Evolutionary conservation across 2,113 vertebrate species (phyloP).

Genomic region (Macroglossus sobrinus): DNA sequence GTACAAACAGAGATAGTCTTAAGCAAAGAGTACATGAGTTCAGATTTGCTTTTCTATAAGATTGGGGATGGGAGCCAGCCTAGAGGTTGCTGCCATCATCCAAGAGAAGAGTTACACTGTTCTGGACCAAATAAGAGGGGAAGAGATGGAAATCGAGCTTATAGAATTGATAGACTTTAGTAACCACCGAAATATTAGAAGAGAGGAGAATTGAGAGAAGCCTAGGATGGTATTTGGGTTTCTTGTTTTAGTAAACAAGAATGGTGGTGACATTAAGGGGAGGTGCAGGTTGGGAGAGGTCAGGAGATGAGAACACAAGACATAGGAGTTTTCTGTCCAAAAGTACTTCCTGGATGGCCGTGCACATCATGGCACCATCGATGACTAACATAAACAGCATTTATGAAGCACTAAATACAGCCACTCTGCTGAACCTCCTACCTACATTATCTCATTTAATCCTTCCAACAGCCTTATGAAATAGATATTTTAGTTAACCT

Average conservation of each 20-base stretch:
- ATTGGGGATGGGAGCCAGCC: neutral
- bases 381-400: no score
- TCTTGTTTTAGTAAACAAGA: neutral
- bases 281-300: neutral
- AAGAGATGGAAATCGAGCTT: neutral
- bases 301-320: neutral
- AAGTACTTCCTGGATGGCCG: neutral
- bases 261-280: no score
- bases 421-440: neutral
- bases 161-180: neutral
- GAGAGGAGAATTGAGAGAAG: neutral
- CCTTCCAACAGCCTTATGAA: neutral
- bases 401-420: neutral
- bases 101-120: neutral
- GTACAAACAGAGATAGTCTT: neutral
- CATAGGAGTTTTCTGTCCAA: no score
- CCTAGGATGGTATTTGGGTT: neutral
- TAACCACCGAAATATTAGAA: neutral
- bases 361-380: rapidly evolving
- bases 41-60: neutral
- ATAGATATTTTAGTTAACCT: neutral
- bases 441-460: neutral
- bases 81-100: neutral
- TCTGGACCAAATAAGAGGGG: neutral
- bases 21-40: neutral